Conservation (phyloP, 2,888 invertebrate species). For the Cataglyphis cursor region DNA sequence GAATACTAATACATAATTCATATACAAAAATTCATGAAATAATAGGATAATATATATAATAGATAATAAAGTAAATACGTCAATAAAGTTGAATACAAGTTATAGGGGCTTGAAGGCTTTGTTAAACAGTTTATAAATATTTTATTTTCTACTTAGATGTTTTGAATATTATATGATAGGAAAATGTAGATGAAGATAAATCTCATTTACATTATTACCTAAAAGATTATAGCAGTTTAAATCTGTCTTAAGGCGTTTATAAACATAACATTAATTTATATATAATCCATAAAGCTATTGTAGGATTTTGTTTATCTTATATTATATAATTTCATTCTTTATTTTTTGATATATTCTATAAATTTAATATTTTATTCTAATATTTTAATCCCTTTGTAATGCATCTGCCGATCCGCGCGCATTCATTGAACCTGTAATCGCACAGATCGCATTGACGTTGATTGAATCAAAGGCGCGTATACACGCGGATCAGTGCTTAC, state of each 20-base stretch:
- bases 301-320: not conserved
- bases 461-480: conserved; percentile 54
- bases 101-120: not conserved
- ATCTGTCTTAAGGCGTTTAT: not conserved
- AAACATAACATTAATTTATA: not conserved
- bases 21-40: not conserved
- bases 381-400: not conserved
- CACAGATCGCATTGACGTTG: conserved; percentile 51
- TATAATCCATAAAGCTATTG: not conserved
- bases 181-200: not conserved
- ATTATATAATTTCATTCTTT: conserved; percentile 1
- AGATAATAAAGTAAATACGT: not conserved
- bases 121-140: not conserved
- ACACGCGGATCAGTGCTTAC: conserved; percentile 44
- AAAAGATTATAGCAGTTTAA: not conserved
- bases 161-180: not conserved
- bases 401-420: conserved; percentile 6
- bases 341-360: not conserved
- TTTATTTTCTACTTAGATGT: conserved; percentile 1
- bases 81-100: not conserved
- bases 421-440: conserved; percentile 51
- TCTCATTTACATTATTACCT: not conserved
- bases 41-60: not conserved
- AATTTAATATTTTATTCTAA: not conserved
- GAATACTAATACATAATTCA: not conserved